Evolutionary conservation across 2,113 vertebrate genomes (phyloP), one percentile per base, ranked within the genome.

Genomic region (Centrocercus urophasianus): DNA sequence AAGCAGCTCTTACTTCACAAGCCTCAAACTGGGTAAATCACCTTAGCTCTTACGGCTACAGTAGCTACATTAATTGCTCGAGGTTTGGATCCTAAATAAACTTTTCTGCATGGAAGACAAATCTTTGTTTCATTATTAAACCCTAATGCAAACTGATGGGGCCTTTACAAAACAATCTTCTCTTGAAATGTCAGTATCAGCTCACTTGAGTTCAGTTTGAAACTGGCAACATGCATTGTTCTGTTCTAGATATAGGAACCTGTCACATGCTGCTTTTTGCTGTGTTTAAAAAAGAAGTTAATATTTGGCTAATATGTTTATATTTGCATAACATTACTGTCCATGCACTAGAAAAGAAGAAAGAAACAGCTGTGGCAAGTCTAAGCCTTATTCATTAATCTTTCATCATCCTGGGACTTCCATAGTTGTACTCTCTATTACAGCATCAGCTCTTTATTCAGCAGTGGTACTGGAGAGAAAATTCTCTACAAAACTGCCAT

Each of bases 341-440:
- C 86, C 84, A 80, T 71, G 57, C 54, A 47, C 85, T 85, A 87
- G 79, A 92, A 94, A 91, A 78, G 95, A 83, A 77, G 70, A 48
- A 97, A 93, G 83, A 82, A 97, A 85, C 91, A 97, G 95, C 95
- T 96, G 94, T 96, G 96, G 89, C 87, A 95, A 95, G 61, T 91
- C 74, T 96, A 93, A 95, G 69, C 90, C 92, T 65, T 73, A 56
- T 86, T 97, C 96, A 97, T 97, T 97, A 97, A 96, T 96, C 94
- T 96, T 96, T 94, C 84, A 91, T 92, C 96, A 95, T 89, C 93
- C 86, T 92, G 95, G 97, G 95, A 95, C 78, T 96, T 96, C 56
- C 71, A 94, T 75, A 8, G 5, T 43, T 92, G 67, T 90, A 66
- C 66, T 96, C 71, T 85, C 83, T 86, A 10, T 87, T 94, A 93